phyloP scores from a whole-genome alignment of 2,113 vertebrate genomes.

The Xenopus tropicalis region UCB_Xtro_10.0 CM004447.2:124781501-124782000 shows the following conservation, averaged over 20 bases:
- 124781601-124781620: too few relatives aligned
- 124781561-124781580: not conserved
- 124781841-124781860: too few relatives aligned
- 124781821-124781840: not conserved
- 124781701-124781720: constrained; percentile 6
- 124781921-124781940: not conserved
- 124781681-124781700: not conserved
- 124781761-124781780: not conserved
- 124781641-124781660: not conserved
- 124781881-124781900: too few relatives aligned
- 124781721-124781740: not conserved
- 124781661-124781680: too few relatives aligned
- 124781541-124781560: constrained; percentile 20
- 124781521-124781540: constrained; percentile 19
- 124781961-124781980: not conserved
- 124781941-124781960: not conserved
- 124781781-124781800: not conserved
- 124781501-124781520: constrained; percentile 13
- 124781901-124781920: too few relatives aligned
- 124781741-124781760: not conserved
- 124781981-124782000: not conserved
- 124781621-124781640: not conserved
- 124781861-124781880: too few relatives aligned
- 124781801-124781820: not conserved
- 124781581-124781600: too few relatives aligned